A percentile compares a stretch with the other conserved stretches of the same genome.
Conservation (phyloP, 2,888 invertebrate genomes). For the Hirtodrosophila trivittata region DNA sequence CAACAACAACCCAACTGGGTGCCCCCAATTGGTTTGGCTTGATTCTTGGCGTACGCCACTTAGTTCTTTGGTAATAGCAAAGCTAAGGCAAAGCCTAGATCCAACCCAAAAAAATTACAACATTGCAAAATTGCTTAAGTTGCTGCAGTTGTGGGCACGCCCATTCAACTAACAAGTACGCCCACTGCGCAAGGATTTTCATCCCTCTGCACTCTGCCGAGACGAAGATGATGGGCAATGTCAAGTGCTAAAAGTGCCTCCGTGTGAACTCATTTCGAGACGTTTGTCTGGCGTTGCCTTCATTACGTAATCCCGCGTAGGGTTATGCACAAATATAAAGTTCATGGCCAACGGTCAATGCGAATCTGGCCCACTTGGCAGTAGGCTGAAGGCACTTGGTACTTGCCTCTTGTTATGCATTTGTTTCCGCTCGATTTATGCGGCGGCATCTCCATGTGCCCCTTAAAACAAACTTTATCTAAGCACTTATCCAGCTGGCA, state of each 20-base stretch:
- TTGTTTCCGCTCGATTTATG: conserved; percentile 65
- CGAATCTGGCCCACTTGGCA: conserved; percentile 56
- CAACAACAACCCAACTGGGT: no score
- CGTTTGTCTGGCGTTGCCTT: conserved; percentile 65
- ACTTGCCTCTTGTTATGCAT: conserved; percentile 33
- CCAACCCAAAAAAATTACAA: conserved; percentile 48
- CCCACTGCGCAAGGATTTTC: conserved; percentile 43
- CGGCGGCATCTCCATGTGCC: conserved; percentile 33
- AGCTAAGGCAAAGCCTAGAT: no score
- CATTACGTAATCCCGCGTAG: conserved; percentile 58
- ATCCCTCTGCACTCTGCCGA: no score
- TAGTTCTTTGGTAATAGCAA: conserved; percentile 49
- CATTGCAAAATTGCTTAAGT: conserved; percentile 40
- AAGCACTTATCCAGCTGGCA: conserved; percentile 42
- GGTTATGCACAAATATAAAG: conserved; percentile 43
- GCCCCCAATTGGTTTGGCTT: conserved; percentile 12
- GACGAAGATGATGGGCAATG: conserved; percentile 49
- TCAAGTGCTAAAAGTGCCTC: conserved; percentile 27
- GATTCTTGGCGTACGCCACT: conserved; percentile 10
- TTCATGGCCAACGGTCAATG: conserved; percentile 73
- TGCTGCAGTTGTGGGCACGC: conserved; percentile 37
- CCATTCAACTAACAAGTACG: not conserved
- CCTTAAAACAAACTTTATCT: conserved; percentile 22
- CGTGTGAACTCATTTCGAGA: conserved; percentile 64
- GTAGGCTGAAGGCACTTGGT: not conserved